Base-by-base conservation (phyloP, 1,140 invertebrate genomes). In the Holcopasites calliopsidis region DNA sequence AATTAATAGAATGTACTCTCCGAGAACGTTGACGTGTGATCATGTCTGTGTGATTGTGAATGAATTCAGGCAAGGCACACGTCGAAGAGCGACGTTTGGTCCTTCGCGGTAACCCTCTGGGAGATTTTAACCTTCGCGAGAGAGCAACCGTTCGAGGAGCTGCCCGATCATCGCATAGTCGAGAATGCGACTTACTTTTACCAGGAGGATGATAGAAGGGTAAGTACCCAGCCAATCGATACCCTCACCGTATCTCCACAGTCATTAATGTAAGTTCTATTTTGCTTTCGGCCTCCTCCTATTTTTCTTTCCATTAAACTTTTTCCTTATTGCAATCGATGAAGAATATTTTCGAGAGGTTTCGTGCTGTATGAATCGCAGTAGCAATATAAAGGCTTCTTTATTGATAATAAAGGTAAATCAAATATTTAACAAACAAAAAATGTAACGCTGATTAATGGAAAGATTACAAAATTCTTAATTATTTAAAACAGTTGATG, bases 121-220 rank as follows among this genome's bases (percentile, higher is more conserved):
- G 97, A 98, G 92, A 95, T 98, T 58, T 91, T 98, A 78, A 97
- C 96, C 16, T 96, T 97, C 88, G 96, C 96, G 10, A 91, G 95
- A 52, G 95, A 97, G 76, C 96, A 96, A 83, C 96, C 96, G n/a
- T 97, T 95, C 88, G 94, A 96, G 82, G 94, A 95, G 80, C 91
- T 96, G 80, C 93, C 93, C 47, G 96, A 97, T 92, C 94, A 96
- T 84, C 95, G 95, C 85, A 95, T 97, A 69, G 93, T 97, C 54
- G 95, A 96, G 86, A 97, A 96, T 89, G 93, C 95, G 70, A 94
- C 94, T 68, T 93, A 93, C 85, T 95, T 95, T 87, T 95, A 95
- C 89, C 93, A 95, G 79, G 93, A 95, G 82, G 92, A 94, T 83
- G 93, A 92, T 57, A 93, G 93, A 79, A 92, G 93, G 90, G 94